A percentile compares a stretch with the other conserved stretches of the same genome.
phyloP scores from a whole-genome alignment of 92 coral and sea anemone species.

The Zoanthus sociatus region DNA sequence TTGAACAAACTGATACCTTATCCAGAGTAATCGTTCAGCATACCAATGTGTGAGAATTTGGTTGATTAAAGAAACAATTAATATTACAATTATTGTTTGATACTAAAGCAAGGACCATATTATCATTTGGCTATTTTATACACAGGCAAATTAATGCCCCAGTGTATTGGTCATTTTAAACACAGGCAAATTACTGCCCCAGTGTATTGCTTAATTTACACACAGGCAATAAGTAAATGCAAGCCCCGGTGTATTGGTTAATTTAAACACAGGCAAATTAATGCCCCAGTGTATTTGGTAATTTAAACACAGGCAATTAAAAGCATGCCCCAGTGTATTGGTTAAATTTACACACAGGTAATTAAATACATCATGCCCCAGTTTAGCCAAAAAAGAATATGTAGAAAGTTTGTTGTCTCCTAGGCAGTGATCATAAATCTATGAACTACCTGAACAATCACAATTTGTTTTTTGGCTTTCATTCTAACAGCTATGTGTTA shows the following conservation, averaged over 20 bases:
- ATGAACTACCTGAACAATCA: conserved; percentile 3
- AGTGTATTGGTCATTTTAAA: background rate
- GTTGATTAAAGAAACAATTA: conserved; percentile 28
- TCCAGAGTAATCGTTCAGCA: conserved; percentile 49
- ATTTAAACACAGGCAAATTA: too few relatives aligned
- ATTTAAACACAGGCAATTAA: too few relatives aligned
- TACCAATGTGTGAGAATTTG: conserved; percentile 59
- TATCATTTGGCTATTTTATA: background rate
- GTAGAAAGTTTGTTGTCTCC: conserved; percentile 4
- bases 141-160: background rate
- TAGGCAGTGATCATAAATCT: conserved; percentile 4
- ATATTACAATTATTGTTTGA: conserved; percentile 1
- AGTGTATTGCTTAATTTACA: background rate
- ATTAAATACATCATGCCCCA: background rate
- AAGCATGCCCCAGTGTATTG: background rate
- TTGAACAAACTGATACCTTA: conserved; percentile 55
- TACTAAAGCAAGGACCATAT: background rate
- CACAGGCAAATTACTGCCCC: too few relatives aligned
- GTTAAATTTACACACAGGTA: background rate
- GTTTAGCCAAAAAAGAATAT: conserved; percentile 1
- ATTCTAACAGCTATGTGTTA: conserved; percentile 3
- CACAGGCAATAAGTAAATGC: too few relatives aligned
- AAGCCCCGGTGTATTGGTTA: background rate
- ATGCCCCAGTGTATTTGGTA: background rate
- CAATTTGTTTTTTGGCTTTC: conserved; percentile 6